A percentile compares a stretch with the other conserved stretches of the same genome.
phyloP scores from a whole-genome alignment of 92 coral and sea anemone genomes.

The Epizoanthus illoricatus region DNA sequence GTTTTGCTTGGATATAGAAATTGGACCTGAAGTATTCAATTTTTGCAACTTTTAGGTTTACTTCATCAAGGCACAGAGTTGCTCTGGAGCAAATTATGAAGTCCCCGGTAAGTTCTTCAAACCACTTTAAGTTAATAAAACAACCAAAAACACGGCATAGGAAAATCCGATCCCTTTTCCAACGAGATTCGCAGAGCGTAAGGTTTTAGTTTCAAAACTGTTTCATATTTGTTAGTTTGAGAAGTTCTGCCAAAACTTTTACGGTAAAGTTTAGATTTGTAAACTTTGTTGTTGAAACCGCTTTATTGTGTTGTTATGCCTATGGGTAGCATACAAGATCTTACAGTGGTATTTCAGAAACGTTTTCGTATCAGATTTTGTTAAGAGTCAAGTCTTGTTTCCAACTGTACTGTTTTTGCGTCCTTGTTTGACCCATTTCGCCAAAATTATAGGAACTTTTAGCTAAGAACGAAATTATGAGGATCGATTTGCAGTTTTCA shows the following conservation, averaged over 20 bases:
- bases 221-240: no score
- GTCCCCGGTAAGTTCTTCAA: slow-evolving; percentile 10
- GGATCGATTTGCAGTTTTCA: neutral
- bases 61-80: slow-evolving; percentile 5
- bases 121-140: neutral
- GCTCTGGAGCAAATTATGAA: slow-evolving; percentile 1
- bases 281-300: neutral
- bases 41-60: neutral
- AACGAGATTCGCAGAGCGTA: neutral
- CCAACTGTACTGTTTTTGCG: neutral
- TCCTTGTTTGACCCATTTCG: neutral
- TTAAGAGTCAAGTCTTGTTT: neutral
- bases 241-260: no score
- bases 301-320: neutral
- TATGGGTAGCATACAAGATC: neutral
- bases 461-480: neutral
- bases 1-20: no score
- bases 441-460: slow-evolving; percentile 1
- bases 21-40: neutral
- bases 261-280: no score
- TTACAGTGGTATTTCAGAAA: neutral
- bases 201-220: neutral
- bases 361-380: neutral
- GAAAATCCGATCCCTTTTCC: neutral
- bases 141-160: neutral